Evolutionary conservation across 2,113 vertebrate genomes (phyloP), one percentile per base, ranked within the genome.

Genomic region (Pterophyllum scalare): DNA sequence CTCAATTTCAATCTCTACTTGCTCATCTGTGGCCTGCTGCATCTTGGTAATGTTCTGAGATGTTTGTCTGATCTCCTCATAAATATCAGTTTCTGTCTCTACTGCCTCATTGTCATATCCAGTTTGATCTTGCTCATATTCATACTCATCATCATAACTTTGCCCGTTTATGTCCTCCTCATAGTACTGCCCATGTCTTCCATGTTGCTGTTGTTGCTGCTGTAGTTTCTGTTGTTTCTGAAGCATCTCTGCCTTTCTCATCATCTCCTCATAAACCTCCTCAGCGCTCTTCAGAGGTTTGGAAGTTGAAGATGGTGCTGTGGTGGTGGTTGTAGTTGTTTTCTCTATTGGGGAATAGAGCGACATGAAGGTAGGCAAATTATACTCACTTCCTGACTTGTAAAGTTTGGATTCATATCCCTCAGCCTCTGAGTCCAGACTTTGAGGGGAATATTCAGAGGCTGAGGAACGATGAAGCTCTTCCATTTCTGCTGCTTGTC

Each of bases 261-360:
- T 99, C 97, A 99, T 98, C 89, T 99, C 98, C 87, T 99, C 98
- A 0, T 99, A 99, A 58, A 98, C 98, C 91, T 99, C 98, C 87
- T 99, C 98, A 0, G 98, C 97, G 0, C 98, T 99, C 92, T 99
- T 99, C 60, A 99, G 94, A 22, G 98, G 97, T 88, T 98, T 98
- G 79, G 96, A 85, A 52, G 92, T 94, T 1, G 96, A 96, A 72
- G 96, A 95, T 24, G 95, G 91, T 46, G 96, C 84, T 59, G 93
- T 79, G 5, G 95, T 96, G 20, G 93, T 94, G 22, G 92, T 82
- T 3, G 93, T 93, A 1, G 95, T 93, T 11, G 92, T 94, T 59
- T 96, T 97, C 91, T 99, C 98, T 0, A 98, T 96, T 0, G 98
- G 97, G n/a, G 98, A 99, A 88, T 99, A 99, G 15, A 99, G 96